Evolutionary conservation across 2,113 vertebrate genomes (phyloP).

Genomic region (Vulpes vulpes): DNA sequence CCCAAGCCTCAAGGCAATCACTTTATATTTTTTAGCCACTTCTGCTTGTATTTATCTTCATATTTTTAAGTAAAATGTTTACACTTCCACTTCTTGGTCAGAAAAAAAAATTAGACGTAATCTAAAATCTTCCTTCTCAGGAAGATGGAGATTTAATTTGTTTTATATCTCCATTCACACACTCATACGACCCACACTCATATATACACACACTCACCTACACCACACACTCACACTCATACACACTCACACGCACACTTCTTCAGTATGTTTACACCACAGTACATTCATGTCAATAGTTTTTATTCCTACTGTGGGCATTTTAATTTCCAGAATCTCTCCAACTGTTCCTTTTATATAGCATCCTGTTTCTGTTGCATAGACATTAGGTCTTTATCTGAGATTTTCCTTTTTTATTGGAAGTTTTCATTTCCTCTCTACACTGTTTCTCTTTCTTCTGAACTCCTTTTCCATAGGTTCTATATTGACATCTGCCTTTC

Average conservation of each 20-base stretch:
- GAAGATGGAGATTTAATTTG: background rate
- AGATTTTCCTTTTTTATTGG: background rate
- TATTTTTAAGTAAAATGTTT: slow-evolving; percentile 49
- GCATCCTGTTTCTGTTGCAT: background rate
- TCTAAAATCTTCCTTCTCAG: background rate
- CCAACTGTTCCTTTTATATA: background rate
- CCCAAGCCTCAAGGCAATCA: background rate
- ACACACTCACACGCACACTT: background rate
- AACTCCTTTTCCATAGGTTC: background rate
- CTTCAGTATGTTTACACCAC: background rate
- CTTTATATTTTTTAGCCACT: background rate
- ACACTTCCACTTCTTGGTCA: slow-evolving; percentile 1
- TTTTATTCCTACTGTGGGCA: background rate
- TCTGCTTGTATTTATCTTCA: slow-evolving; percentile 38
- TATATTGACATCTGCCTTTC: background rate
- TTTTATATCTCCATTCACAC: background rate
- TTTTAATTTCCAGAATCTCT: background rate
- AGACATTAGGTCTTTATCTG: background rate
- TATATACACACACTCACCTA: background rate
- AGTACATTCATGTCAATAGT: background rate
- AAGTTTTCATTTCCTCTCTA: background rate
- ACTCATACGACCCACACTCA: background rate
- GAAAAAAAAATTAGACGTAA: background rate
- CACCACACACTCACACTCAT: background rate
- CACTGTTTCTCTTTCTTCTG: background rate